These are phyloP conservation scores for Acanthisitta chloris DNA, from an alignment of 2,113 vertebrate genomes.

Conservation along the genomic window DNA sequence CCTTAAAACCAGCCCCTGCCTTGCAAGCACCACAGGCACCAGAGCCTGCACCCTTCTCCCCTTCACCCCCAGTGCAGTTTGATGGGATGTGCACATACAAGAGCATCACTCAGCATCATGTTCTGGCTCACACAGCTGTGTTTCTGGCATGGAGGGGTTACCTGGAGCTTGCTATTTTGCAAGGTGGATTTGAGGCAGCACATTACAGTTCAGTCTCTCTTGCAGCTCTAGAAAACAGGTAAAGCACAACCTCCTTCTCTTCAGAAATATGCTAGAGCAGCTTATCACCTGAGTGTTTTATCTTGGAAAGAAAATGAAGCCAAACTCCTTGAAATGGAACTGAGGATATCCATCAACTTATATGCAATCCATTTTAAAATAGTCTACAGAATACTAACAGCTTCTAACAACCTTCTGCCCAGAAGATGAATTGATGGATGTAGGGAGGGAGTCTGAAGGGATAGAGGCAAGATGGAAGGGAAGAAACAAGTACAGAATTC, in stretches of 20 bases:
- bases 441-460: not conserved
- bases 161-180: not conserved
- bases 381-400: not conserved
- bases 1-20: not conserved
- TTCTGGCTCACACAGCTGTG: no score
- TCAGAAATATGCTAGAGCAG: not conserved
- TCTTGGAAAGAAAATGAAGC: not conserved
- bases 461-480: not conserved
- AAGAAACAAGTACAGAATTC: not conserved
- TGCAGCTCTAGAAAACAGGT: not conserved
- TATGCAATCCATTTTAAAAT: not conserved
- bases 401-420: not conserved
- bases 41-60: not conserved
- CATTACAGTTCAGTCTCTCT: not conserved
- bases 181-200: not conserved
- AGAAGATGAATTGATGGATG: not conserved
- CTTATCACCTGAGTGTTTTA: not conserved
- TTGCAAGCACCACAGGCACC: no score
- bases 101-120: not conserved
- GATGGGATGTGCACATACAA: rapidly evolving
- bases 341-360: not conserved
- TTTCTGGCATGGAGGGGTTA: no score
- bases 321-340: not conserved
- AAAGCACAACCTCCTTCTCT: not conserved
- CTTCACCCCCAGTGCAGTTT: no score